Percentiles rank a stretch among this genome's conserved stretches.
Conservation (phyloP, 1,140 invertebrate species). For the Berghia stephanieae region DNA sequence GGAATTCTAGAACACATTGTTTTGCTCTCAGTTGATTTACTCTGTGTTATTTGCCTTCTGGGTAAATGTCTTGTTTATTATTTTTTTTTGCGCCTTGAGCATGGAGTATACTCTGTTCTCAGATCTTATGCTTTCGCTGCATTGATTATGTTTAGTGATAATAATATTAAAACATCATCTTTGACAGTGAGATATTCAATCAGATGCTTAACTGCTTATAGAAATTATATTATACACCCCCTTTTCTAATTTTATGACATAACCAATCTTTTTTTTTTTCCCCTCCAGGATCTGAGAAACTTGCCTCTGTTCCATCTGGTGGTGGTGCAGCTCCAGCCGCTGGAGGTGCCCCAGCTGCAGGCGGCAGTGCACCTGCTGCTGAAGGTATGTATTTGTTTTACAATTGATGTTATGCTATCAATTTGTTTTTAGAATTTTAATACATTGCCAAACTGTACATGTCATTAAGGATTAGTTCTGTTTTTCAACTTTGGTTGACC, state of each 20-base stretch:
- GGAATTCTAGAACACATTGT: too few relatives aligned
- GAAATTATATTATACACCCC: neutral
- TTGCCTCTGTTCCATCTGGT: slow-evolving; percentile 51
- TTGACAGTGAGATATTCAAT: too few relatives aligned
- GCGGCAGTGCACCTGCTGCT: slow-evolving; percentile 30
- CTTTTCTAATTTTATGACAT: neutral
- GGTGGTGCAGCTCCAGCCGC: slow-evolving; percentile 42
- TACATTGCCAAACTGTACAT: too few relatives aligned
- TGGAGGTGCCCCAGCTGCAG: slow-evolving; percentile 34
- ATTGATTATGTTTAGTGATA: neutral
- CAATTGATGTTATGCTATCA: too few relatives aligned
- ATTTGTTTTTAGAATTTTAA: too few relatives aligned
- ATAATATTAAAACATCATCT: neutral
- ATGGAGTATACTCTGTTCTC: neutral
- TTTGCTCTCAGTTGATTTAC: too few relatives aligned
- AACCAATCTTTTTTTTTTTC: slow-evolving; percentile 6
- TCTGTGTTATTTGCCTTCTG: too few relatives aligned
- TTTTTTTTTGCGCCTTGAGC: too few relatives aligned
- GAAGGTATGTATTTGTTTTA: neutral
- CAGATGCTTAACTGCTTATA: neutral
- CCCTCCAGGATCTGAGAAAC: slow-evolving; percentile 47
- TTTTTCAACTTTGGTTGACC: too few relatives aligned
- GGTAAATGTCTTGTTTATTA: too few relatives aligned
- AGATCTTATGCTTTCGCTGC: neutral
- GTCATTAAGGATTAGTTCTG: too few relatives aligned